phyloP scores from a whole-genome alignment of 2,797 vertebrate genomes.

The Rhadinocentrus ornatus region DNA sequence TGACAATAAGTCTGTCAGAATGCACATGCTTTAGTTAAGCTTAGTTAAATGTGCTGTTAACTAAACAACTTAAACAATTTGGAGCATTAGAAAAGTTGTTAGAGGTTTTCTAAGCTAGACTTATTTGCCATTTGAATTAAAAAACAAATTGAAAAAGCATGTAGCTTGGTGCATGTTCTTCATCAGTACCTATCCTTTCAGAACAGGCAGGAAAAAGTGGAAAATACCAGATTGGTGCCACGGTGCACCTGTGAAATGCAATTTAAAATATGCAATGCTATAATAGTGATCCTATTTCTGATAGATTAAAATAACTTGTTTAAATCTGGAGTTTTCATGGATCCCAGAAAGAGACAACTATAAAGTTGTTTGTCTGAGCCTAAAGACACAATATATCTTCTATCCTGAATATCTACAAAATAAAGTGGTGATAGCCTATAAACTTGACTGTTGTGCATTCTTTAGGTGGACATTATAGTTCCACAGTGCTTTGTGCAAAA shows the following conservation, averaged over 20 bases:
- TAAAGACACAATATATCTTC: neutral
- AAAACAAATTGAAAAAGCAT: neutral
- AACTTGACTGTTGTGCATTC: neutral
- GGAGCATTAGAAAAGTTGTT: neutral
- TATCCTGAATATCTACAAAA: neutral
- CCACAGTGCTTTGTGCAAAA: neutral
- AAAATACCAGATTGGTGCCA: neutral
- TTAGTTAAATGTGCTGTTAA: neutral
- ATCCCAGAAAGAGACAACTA: neutral
- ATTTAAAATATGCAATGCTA: neutral
- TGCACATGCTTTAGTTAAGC: neutral
- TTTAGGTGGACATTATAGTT: neutral
- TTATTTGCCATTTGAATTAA: slow-evolving; percentile 7
- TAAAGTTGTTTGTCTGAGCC: neutral
- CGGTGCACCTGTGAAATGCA: neutral
- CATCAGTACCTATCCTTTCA: neutral
- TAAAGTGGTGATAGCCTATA: neutral
- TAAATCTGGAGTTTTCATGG: neutral
- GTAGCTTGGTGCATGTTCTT: neutral
- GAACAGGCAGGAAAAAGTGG: neutral
- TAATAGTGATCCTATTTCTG: neutral
- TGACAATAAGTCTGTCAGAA: slow-evolving; percentile 2
- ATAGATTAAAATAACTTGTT: neutral
- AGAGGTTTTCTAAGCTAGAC: slow-evolving; percentile 6
- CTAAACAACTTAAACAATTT: neutral